Conservation (phyloP, 2,113 vertebrate species). For the Uria lomvia region DNA sequence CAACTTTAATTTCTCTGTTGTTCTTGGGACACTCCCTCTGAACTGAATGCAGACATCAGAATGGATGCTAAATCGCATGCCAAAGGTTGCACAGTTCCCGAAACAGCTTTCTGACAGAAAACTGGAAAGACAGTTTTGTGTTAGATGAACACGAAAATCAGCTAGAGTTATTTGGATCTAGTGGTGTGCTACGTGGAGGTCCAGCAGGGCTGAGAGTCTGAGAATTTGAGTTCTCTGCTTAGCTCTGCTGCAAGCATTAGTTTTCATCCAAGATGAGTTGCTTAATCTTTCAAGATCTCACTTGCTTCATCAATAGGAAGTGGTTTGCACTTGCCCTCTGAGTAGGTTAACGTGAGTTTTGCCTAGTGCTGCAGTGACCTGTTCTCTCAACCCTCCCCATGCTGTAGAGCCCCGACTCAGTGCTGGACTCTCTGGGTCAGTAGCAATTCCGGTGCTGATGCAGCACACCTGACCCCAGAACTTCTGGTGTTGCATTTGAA, state of each 20-base stretch:
- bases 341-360: neutral
- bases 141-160: neutral
- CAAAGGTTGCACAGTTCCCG: neutral
- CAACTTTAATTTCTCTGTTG: neutral
- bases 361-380: neutral
- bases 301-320: neutral
- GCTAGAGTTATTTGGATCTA: neutral
- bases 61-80: neutral
- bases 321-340: neutral
- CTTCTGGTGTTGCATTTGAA: neutral
- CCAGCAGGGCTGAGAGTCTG: neutral
- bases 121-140: neutral
- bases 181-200: neutral
- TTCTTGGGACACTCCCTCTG: constrained; percentile 29
- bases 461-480: neutral
- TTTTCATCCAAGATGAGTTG: neutral
- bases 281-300: neutral
- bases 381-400: neutral
- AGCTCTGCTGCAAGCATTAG: neutral
- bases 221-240: neutral
- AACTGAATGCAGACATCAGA: neutral
- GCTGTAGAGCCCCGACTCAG: neutral
- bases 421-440: neutral
- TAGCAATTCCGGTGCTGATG: neutral
- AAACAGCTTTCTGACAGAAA: neutral